Percentiles rank a stretch among this genome's conserved stretches.
phyloP scores from a whole-genome alignment of 2,888 invertebrate genomes.

The Phlogophora meticulosa region DNA sequence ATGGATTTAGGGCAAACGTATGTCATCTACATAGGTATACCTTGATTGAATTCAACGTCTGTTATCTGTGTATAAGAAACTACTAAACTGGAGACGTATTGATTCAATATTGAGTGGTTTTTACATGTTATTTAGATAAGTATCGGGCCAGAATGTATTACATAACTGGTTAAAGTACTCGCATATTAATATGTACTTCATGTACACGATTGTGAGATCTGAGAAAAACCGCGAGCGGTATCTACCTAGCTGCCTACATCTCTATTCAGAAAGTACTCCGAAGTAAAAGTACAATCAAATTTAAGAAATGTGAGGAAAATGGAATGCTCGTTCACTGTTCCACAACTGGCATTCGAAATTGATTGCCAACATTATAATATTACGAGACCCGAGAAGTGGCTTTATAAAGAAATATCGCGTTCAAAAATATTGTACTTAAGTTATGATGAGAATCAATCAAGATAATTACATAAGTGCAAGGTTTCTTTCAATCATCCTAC shows the following conservation, averaged over 20 bases:
- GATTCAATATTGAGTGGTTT: not conserved
- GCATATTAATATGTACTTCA: not conserved
- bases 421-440: constrained; percentile 4
- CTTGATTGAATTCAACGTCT: constrained; percentile 21
- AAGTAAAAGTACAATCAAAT: constrained; percentile 20
- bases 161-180: not conserved
- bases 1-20: constrained; percentile 36
- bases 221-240: not conserved
- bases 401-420: constrained; percentile 21
- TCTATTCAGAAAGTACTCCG: constrained; percentile 11
- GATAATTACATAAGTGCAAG: constrained; percentile 29
- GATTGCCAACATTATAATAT: constrained; percentile 37
- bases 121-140: not conserved
- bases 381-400: not conserved
- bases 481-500: constrained; percentile 25
- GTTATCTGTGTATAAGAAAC: not conserved
- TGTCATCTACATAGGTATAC: constrained; percentile 19
- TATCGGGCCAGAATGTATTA: not conserved
- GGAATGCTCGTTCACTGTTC: constrained; percentile 14
- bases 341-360: constrained; percentile 31
- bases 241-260: not conserved
- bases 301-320: constrained; percentile 30
- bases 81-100: not conserved
- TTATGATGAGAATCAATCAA: constrained; percentile 23
- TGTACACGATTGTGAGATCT: not conserved